Base-by-base conservation (phyloP, 2,797 vertebrate genomes). In the Melanotaenia boesemani region DNA sequence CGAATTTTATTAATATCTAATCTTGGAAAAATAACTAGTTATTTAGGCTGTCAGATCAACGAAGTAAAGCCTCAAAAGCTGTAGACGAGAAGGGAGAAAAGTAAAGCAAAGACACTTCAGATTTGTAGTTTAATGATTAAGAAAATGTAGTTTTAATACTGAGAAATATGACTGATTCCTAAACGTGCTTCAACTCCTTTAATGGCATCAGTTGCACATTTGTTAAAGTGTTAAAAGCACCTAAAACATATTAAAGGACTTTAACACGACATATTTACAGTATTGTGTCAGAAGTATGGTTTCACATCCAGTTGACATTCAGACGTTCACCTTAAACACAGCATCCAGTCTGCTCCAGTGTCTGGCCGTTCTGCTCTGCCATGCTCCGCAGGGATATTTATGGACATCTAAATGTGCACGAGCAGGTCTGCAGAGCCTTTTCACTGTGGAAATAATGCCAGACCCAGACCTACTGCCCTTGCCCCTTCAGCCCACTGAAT, bases 391-490 rank as follows among this genome's bases (percentile, higher is more conserved):
- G 52, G 56, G 80, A 85, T 89, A 91, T 93, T 93, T 92, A 91
- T 67, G 80, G 79, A n/a, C 65, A 11, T 76, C 77, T 89, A 85
- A 89, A 91, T 91, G 88, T 86, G 62, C 67, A 30, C 0, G 80
- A 87, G 87, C 91, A 87, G 86, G 52, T 88, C 85, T 88, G 88
- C 70, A 74, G 54, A 67, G 63, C 85, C 84, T 86, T 87, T 75
- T 77, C 77, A 77, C 82, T 74, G 80, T 70, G 81, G 83, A 91
- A 91, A 90, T 91, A 86, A 89, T 65, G 76, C 65, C 77, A 11
- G 75, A 66, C 41, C 56, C 65, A 81, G 78, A 86, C 79, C 60
- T 48, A 24, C 82, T 72, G 89, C 85, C 93, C 94, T 94, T 92
- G 88, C 71, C 83, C 86, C 87, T 57, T 74, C 61, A 76, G 80